phyloP scores from a whole-genome alignment of 1,140 invertebrate genomes.

The Drosophila serrata region DNA sequence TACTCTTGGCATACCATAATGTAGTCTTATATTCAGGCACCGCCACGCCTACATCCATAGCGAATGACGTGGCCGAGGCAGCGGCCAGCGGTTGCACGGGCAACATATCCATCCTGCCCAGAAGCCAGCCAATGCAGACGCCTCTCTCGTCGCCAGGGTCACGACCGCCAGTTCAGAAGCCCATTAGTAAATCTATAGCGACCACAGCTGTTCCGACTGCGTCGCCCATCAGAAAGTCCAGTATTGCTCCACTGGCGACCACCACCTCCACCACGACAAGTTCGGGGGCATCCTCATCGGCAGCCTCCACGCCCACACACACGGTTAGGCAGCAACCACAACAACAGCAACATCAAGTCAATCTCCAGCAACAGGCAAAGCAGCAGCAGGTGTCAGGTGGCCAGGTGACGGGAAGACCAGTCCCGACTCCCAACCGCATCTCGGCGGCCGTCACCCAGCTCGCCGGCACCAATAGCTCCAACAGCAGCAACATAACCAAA shows the following conservation, averaged over 20 bases:
- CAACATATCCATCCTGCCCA: constrained; percentile 48
- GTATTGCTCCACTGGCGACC: constrained; percentile 4
- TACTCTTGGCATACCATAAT: neutral
- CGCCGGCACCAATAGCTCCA: constrained; percentile 22
- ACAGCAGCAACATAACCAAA: constrained; percentile 42
- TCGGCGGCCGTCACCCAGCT: constrained; percentile 35
- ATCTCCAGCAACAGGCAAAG: constrained; percentile 18
- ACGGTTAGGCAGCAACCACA: constrained; percentile 11
- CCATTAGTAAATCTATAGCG: constrained; percentile 39
- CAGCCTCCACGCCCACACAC: constrained; percentile 69
- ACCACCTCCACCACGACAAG: constrained; percentile 34
- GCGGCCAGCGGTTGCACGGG: constrained; percentile 27
- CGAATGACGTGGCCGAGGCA: constrained; percentile 69
- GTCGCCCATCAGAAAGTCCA: constrained; percentile 21
- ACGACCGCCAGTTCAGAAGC: constrained; percentile 24
- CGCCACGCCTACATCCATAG: constrained; percentile 70
- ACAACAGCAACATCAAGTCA: constrained; percentile 17
- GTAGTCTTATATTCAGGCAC: constrained; percentile 39
- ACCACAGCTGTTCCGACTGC: constrained; percentile 18
- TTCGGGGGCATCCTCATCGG: constrained; percentile 62
- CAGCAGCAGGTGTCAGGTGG: constrained; percentile 15
- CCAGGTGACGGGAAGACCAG: neutral
- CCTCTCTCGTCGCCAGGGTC: constrained; percentile 13
- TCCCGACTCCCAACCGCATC: constrained; percentile 7
- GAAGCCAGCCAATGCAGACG: constrained; percentile 41